Evolutionary conservation across 2,113 vertebrate species (phyloP), one percentile per base, ranked within the genome.

Genomic region (Notothenia rossii): DNA sequence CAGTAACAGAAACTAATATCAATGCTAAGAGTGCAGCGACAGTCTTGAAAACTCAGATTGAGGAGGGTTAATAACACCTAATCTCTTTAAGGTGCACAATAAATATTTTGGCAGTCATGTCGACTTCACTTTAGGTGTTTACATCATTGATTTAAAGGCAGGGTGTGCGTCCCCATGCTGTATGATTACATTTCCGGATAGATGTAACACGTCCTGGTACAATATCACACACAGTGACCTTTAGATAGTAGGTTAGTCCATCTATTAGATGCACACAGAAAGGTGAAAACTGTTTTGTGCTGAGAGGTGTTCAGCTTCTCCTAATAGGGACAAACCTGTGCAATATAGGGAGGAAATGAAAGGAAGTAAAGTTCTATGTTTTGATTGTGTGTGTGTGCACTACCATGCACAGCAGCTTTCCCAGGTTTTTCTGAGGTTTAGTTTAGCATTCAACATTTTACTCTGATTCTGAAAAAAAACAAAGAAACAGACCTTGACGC

Each of bases 31-130:
- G 65, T 67, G 56, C 56, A 49, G 62, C 18, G 7, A 10, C 48
- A 50, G 58, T 72, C 53, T 68, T 62, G 22, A 62, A 40, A 66
- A 74, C 1, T 66, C 79, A 84, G 60, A 90, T 72, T 71, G 81
- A 84, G 77, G 74, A 81, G 17, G 55, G n/a, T 68, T 86, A 76
- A 80, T 83, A 80, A 86, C 79, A 72, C 45, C 55, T 83, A 43
- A 84, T 72, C 54, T 72, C 50, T 79, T 90, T 78, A 80, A 77
- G 60, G 68, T 72, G 83, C 53, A 73, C 80, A 81, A 84, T 3
- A 79, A 75, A 73, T 67, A 49, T 46, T 68, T 83, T 7, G 50
- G 46, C 61, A 70, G 67, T 74, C 62, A 75, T 72, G 68, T 70
- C 12, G 29, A 59, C 62, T 55, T 46, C 75, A 81, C 2, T 1